phyloP scores from a whole-genome alignment of 2,888 invertebrate genomes.

The Tortricodes alternella region DNA sequence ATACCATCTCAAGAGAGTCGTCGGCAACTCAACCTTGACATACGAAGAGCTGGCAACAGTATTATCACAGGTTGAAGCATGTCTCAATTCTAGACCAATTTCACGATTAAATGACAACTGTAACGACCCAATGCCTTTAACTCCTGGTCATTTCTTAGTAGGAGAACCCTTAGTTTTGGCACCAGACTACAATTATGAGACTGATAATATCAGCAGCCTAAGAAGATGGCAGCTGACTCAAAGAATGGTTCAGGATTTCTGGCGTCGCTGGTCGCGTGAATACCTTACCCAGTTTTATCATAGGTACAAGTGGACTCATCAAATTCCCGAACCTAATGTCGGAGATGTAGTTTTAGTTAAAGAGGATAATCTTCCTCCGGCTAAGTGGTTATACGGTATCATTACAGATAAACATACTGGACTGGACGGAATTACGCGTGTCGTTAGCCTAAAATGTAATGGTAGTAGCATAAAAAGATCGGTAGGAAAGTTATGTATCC shows the following conservation, averaged over 20 bases:
- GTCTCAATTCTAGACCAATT: slow-evolving; percentile 31
- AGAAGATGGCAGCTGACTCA: slow-evolving; percentile 31
- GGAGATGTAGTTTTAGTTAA: background rate
- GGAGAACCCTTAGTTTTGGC: slow-evolving; percentile 32
- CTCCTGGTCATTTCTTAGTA: slow-evolving; percentile 35
- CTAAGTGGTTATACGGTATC: background rate
- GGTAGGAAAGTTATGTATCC: background rate
- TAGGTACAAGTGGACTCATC: slow-evolving; percentile 18
- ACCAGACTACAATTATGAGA: slow-evolving; percentile 21
- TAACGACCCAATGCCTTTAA: slow-evolving; percentile 26
- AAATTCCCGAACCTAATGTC: background rate
- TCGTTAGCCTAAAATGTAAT: background rate
- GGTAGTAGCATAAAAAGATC: background rate
- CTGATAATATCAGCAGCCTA: slow-evolving; percentile 11
- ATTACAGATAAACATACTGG: background rate
- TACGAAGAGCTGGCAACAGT: slow-evolving; percentile 31
- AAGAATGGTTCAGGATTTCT: slow-evolving; percentile 28
- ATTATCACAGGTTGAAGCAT: slow-evolving; percentile 32
- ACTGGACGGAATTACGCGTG: background rate
- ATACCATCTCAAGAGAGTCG: slow-evolving; percentile 13
- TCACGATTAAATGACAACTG: background rate
- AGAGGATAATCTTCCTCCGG: too few species aligned
- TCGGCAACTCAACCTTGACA: slow-evolving; percentile 23
- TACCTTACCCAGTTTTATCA: slow-evolving; percentile 20
- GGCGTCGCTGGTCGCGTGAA: slow-evolving; percentile 24